Percentiles rank a stretch among this genome's conserved stretches.
Evolutionary conservation across 2,888 invertebrate genomes (phyloP).

Genomic region (Chrysolina oricalcia): DNA sequence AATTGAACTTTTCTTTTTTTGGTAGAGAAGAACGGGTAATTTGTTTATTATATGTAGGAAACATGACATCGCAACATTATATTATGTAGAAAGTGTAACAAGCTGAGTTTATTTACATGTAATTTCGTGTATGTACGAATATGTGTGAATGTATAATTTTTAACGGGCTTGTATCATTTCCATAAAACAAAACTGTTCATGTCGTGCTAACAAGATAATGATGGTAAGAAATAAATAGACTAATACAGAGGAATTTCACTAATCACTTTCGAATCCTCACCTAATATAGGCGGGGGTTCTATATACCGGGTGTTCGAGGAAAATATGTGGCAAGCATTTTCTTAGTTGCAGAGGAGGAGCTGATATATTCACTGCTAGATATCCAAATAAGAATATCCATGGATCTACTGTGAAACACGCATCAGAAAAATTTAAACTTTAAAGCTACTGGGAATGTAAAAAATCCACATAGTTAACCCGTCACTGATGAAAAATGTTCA

Average conservation of each 20-base stretch:
- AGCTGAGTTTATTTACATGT: conserved; percentile 40
- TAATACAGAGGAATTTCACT: neutral
- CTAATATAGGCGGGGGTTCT: too few species aligned
- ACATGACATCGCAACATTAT: conserved; percentile 40
- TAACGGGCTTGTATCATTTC: conserved; percentile 27
- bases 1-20: conserved; percentile 35
- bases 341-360: too few species aligned
- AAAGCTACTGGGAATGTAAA: too few species aligned
- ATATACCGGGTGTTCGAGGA: too few species aligned
- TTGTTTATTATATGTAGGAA: conserved; percentile 35
- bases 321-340: too few species aligned
- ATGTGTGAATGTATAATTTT: conserved; percentile 35
- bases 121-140: neutral
- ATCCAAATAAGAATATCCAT: too few species aligned
- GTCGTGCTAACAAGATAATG: conserved; percentile 33
- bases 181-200: conserved; percentile 40
- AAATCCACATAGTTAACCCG: too few species aligned
- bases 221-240: conserved; percentile 8
- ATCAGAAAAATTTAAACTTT: too few species aligned
- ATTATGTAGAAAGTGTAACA: conserved; percentile 47
- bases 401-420: too few species aligned
- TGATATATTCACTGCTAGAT: too few species aligned
- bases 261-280: neutral
- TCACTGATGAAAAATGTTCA: too few species aligned
- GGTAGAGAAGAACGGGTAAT: conserved; percentile 36